A percentile compares a stretch with the other conserved stretches of the same genome.
Evolutionary conservation across 2,113 vertebrate genomes (phyloP).

Genomic region (Todiramphus chloris): DNA sequence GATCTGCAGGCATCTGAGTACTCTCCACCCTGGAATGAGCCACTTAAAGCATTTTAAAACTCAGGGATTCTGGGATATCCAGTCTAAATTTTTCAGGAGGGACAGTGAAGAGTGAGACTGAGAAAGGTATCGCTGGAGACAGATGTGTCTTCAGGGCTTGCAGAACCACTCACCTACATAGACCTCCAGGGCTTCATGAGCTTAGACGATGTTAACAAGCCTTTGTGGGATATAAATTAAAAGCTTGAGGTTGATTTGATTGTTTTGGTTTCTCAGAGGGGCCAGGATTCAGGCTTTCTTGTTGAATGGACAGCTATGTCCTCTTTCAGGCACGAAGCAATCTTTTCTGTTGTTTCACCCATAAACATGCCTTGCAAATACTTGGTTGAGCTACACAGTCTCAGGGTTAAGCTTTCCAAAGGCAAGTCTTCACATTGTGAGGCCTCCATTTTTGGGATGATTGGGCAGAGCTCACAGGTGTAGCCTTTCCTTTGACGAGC

Average conservation of each 20-base stretch:
- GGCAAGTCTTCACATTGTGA: background rate
- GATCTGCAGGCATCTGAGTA: background rate
- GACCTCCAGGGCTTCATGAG: background rate
- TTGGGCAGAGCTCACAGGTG: background rate
- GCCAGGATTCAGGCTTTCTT: background rate
- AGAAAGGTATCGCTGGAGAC: background rate
- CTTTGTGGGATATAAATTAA: background rate
- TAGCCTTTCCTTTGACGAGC: background rate
- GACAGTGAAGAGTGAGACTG: background rate
- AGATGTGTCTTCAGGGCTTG: background rate
- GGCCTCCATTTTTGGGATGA: background rate
- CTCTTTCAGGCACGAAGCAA: background rate
- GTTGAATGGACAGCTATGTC: background rate
- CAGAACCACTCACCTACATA: background rate
- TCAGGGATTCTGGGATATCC: background rate
- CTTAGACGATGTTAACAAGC: background rate
- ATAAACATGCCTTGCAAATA: background rate
- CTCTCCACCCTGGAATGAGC: background rate
- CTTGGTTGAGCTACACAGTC: background rate
- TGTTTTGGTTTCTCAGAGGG: background rate
- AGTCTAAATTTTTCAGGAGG: background rate
- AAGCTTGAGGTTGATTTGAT: background rate
- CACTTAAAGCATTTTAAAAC: background rate
- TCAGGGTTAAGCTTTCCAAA: background rate
- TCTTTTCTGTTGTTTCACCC: background rate